These are phyloP conservation scores for Toxonevra muliebris DNA, from an alignment of 2,888 invertebrate species.

Conservation along the genomic window DNA sequence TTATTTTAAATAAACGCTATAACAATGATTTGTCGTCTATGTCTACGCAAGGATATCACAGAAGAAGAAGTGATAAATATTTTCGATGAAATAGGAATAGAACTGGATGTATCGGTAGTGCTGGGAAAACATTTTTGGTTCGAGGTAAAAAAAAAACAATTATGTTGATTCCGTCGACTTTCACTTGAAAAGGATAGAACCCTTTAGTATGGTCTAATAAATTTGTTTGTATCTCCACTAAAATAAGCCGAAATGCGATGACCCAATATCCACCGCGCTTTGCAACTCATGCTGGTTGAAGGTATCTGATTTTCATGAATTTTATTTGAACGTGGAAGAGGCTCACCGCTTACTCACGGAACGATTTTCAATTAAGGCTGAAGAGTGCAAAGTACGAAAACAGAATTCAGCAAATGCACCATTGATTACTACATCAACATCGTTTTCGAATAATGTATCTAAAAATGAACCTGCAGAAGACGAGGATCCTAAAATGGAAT, in stretches of 20 bases:
- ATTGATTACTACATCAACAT: conserved; percentile 30
- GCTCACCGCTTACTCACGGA: conserved; percentile 53
- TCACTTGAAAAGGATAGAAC: neutral
- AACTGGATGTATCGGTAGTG: conserved; percentile 53
- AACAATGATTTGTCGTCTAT: conserved; percentile 61
- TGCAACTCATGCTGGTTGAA: conserved; percentile 48
- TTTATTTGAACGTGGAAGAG: conserved; percentile 38
- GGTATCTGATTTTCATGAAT: conserved; percentile 38
- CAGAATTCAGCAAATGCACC: conserved; percentile 13
- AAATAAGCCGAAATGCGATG: conserved; percentile 47
- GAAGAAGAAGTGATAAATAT: conserved; percentile 57
- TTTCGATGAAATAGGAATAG: conserved; percentile 53
- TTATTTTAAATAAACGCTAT: neutral
- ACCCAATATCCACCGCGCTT: conserved; percentile 57
- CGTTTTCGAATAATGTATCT: conserved; percentile 35
- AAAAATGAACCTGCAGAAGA: conserved; percentile 31
- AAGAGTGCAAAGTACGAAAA: conserved; percentile 16
- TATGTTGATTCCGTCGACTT: neutral
- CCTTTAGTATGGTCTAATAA: too few relatives aligned
- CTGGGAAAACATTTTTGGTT: conserved; percentile 63
- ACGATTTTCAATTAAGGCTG: conserved; percentile 48
- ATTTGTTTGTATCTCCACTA: neutral
- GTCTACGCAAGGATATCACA: conserved; percentile 52
- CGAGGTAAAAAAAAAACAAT: conserved; percentile 48
- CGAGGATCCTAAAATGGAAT: conserved; percentile 30